Base-by-base conservation (phyloP, 2,113 vertebrate genomes). In the Cyanoliseus patagonus region DNA sequence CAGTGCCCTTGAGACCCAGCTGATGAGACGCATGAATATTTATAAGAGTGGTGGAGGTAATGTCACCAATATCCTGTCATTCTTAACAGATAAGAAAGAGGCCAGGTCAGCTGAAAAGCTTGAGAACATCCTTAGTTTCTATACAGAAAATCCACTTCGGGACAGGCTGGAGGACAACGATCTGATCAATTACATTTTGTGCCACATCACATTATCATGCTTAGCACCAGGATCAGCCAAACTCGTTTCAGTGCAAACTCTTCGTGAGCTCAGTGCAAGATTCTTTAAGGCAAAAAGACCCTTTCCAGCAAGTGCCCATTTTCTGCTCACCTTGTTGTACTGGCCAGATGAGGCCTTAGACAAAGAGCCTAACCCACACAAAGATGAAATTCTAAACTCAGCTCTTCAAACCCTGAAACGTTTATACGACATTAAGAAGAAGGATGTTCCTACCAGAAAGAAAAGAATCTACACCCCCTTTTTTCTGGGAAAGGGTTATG, bases 261-360 rank as follows among this genome's bases (percentile, higher is more conserved):
- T 99, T 4, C 98, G 98, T 8, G 88, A 83, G 16, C 98, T 98
- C 52, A 97, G 98, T 82, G 20, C 14, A 35, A 98, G 95, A 80
- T 98, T 98, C 10, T 92, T 88, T 68, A 78, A 67, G 92, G 95
- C 72, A 88, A 97, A 92, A 82, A 70, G 18, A 44, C 0, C 22
- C 66, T 98, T 98, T 73, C 95, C 96, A 53, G 67, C 98, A 86
- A 97, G 91, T 61, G 97, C 98, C 31, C 31, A 97, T 46, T 98
- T 99, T 86, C 76, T 99, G 78, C 97, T 97, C 25, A 98, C 98
- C 10, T 90, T 99, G 69, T 81, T 99, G 1, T 98, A 98, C 91
- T 99, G 98, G 98, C 98, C 98, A 82, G 98, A 98, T 62, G 98
- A 98, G 35, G 77, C 95, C 39, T 59, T 98, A 87, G 97, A 84